Percentiles rank a stretch among this genome's conserved stretches.
Conservation (phyloP, 2,113 vertebrate genomes). For the Austrofundulus limnaeus region DNA sequence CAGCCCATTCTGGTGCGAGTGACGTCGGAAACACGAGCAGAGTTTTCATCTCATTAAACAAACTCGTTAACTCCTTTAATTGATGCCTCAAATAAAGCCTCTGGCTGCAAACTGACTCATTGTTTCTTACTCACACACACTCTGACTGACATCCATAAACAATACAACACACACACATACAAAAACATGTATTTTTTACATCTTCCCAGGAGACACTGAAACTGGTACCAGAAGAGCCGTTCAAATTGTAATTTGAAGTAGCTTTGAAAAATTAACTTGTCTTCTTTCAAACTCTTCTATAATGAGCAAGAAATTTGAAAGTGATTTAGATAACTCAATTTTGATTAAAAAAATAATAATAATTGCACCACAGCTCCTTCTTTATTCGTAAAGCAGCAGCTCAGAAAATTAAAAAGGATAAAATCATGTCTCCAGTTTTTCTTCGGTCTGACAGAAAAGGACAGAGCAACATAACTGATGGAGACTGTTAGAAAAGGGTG, state of each 20-base stretch:
- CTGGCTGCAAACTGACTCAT: slow-evolving; percentile 59
- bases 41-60: slow-evolving; percentile 75
- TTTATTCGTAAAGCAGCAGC: slow-evolving; percentile 12
- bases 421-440: slow-evolving; percentile 9
- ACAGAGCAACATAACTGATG: slow-evolving; percentile 32
- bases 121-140: too few species aligned
- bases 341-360: slow-evolving; percentile 14
- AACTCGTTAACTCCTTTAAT: slow-evolving; percentile 74
- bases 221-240: neutral
- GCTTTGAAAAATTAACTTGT: slow-evolving; percentile 29
- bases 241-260: neutral
- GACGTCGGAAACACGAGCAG: slow-evolving; percentile 58
- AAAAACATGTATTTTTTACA: neutral
- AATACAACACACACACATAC: slow-evolving; percentile 13
- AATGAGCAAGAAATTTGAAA: slow-evolving; percentile 14
- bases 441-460: slow-evolving; percentile 23
- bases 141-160: too few species aligned
- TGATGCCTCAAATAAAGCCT: slow-evolving; percentile 68
- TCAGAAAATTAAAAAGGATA: slow-evolving; percentile 13
- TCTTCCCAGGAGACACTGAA: neutral
- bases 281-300: slow-evolving; percentile 12
- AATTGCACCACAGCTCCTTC: slow-evolving; percentile 23
- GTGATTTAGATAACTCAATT: slow-evolving; percentile 47
- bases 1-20: slow-evolving; percentile 42
- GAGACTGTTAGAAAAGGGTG: slow-evolving; percentile 2